Base-by-base conservation (phyloP, 2,888 invertebrate genomes). In the Xestia ashworthii region DNA sequence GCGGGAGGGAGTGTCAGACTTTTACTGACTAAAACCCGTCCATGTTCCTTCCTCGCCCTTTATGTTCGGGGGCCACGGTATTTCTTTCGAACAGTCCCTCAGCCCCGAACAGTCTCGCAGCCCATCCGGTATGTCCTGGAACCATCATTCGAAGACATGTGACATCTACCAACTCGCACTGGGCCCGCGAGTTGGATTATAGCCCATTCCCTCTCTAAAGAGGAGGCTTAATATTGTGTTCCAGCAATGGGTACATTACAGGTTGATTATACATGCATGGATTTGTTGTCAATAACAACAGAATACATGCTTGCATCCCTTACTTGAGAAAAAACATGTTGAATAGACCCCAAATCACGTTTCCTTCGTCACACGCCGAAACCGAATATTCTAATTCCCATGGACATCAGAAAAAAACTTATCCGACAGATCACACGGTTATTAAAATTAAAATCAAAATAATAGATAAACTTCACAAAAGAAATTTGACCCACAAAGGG, bases 341-440 rank as follows among this genome's bases (percentile, higher is more conserved):
- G 55, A 76, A 82, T 62, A 64, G 41, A 65, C 16, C 19, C 38
- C 58, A 41, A 82, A 80, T 48, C 53, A 66, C 44, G 67, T 72
- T 70, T 81, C 44, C 60, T 55, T 44, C 58, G 65, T 73, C 83
- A 81, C 76, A 66, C 14, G 60, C 66, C 60, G 53, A 74, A 64
- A 75, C 69, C 53, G 14, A 78, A 85, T 77, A 84, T 81, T 78
- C 71, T 46, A 77, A 83, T 85, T 81, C 85, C 44, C 83, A 86
- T 70, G 76, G 72, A 75, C 76, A 66, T 62, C 50, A 64, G 44
- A 79, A 74, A 72, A 71, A 75, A 19, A 38, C 55, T 75, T 74
- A 80, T 74, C 74, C 50, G 69, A 71, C 60, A 71, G 85, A 86
- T 93, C 93, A 86, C 93, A 94, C 92, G 93, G 86, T 89, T 92